Conservation (phyloP, 2,113 vertebrate species). For the Puntigrus tetrazona region DNA sequence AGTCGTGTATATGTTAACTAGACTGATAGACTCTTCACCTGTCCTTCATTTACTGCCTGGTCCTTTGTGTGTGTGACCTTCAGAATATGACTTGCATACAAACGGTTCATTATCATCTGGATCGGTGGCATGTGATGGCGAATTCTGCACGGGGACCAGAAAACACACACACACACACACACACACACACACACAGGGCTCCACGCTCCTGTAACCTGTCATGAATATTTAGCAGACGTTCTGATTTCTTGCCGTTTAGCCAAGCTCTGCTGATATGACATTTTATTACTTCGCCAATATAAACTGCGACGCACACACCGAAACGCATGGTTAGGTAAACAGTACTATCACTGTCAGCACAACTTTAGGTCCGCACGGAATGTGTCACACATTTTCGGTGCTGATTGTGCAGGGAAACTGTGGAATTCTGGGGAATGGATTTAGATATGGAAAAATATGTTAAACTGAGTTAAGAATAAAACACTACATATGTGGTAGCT, state of each 20-base stretch:
- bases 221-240: slow-evolving; percentile 44
- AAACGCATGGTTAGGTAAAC: slow-evolving; percentile 8
- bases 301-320: not conserved
- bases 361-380: not conserved
- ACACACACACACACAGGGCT: too few species aligned
- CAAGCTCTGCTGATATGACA: slow-evolving; percentile 39
- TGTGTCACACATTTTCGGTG: not conserved
- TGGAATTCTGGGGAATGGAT: not conserved
- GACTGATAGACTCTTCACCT: slow-evolving; percentile 30
- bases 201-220: not conserved
- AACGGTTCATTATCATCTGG: slow-evolving; percentile 35
- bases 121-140: slow-evolving; percentile 15
- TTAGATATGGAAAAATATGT: slow-evolving; percentile 2
- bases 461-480: not conserved
- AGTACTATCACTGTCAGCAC: slow-evolving; percentile 39
- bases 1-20: slow-evolving; percentile 10
- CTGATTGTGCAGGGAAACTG: not conserved
- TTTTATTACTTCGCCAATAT: slow-evolving; percentile 33
- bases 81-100: slow-evolving; percentile 30
- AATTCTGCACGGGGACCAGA: not conserved
- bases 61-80: slow-evolving; percentile 22
- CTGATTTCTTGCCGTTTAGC: slow-evolving; percentile 32
- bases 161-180: slow-evolving; percentile 20
- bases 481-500: not conserved
- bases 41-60: slow-evolving; percentile 14